Base-by-base conservation (phyloP, 2,113 vertebrate species). In the Thunnus maccoyii region DNA sequence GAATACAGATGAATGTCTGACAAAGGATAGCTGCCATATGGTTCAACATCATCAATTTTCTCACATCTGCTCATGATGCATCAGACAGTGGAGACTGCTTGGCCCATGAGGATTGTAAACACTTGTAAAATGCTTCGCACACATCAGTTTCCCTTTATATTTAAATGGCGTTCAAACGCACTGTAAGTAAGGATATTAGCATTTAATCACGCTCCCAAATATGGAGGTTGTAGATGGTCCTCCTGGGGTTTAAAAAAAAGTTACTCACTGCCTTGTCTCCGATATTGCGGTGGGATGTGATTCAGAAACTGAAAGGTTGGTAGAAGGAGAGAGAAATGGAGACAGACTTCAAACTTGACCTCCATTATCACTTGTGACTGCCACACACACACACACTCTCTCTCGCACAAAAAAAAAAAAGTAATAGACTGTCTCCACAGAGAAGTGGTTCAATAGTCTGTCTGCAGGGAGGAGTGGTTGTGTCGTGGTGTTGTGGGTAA, bases 341-440 rank as follows among this genome's bases (percentile, higher is more conserved):
- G 62, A 67, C 32, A 20, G 47, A 69, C 30, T 68, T 69, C 22
- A 36, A 32, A 32, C 54, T 61, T 78, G 65, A 86, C 65, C 65
- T 65, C 75, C 16, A 69, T 62, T 69, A 75, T 60, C 52, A 71
- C 52, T 44, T 46, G 61, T 22, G 54, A 47, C 25, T 50, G 36
- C 20, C 18, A 18, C 69, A 57, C 71, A 70, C 18, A 52, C 22
- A 58, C 50, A 18, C 20, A 57, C 15, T 74, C 27, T 73, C 48
- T 61, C 58, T 70, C 30, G 20, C 22, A 73, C 57, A 51, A 41
- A 41, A 41, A 9, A 41, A 7, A 52, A 5, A 27, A 50, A 55
- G 25, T 63, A 58, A 20, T 51, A 22, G 50, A 48, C 12, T 66
- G 48, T 60, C 13, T 30, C 13, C 22, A 41, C 16, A 3, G 6